Evolutionary conservation across 2,888 invertebrate genomes (phyloP).

Genomic region (Linnaemya vulpina): DNA sequence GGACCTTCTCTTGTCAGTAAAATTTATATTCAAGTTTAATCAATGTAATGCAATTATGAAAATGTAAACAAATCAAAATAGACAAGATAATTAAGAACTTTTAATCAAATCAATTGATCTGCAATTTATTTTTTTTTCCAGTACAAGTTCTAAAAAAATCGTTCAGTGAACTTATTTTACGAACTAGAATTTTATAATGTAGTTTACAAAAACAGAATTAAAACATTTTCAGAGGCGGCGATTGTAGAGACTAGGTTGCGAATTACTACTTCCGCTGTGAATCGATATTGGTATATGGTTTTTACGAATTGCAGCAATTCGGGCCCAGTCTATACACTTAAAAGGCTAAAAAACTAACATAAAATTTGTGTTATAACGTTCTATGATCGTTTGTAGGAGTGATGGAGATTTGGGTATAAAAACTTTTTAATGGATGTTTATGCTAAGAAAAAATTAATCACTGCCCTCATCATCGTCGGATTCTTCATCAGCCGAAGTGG

Average conservation of each 20-base stretch:
- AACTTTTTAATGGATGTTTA: not conserved
- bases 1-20: too few relatives aligned
- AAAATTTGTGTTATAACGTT: constrained; percentile 21
- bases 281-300: too few relatives aligned
- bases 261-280: too few relatives aligned
- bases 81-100: not conserved
- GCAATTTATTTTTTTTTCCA: not conserved
- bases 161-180: not conserved
- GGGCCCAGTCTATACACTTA: not conserved
- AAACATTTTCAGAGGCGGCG: not conserved
- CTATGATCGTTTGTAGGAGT: not conserved
- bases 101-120: not conserved
- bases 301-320: too few relatives aligned
- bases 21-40: too few relatives aligned
- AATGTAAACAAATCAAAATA: too few relatives aligned
- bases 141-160: not conserved
- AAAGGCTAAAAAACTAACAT: constrained; percentile 27
- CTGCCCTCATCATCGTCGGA: constrained; percentile 71
- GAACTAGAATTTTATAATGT: not conserved
- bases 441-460: constrained; percentile 76
- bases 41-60: too few relatives aligned
- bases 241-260: not conserved
- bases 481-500: constrained; percentile 78
- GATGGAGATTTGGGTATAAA: not conserved
- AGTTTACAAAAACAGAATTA: not conserved